A percentile compares a stretch with the other conserved stretches of the same genome.
Evolutionary conservation across 2,888 invertebrate genomes (phyloP).

Genomic region (Rotaria socialis): DNA sequence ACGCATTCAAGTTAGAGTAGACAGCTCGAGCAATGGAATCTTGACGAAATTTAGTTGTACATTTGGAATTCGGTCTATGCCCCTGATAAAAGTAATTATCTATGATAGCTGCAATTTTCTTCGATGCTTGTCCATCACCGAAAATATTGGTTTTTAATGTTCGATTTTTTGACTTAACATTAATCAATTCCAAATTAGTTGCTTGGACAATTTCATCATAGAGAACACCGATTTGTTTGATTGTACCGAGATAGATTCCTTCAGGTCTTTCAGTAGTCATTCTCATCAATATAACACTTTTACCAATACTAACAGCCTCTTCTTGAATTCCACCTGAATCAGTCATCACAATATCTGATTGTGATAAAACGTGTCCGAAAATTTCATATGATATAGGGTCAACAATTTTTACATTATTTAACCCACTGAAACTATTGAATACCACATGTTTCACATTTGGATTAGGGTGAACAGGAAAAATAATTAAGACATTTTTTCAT

Average conservation of each 20-base stretch:
- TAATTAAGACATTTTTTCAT: not conserved
- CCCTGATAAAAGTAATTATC: not conserved
- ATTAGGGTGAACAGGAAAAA: constrained; percentile 38
- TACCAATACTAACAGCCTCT: constrained; percentile 28
- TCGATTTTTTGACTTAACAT: not conserved
- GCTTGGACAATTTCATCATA: not conserved
- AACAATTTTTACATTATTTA: not conserved
- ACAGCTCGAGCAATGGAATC: not conserved
- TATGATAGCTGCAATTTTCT: not conserved
- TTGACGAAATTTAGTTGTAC: not conserved
- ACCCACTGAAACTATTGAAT: not conserved
- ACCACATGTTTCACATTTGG: constrained; percentile 1
- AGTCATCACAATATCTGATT: constrained; percentile 4
- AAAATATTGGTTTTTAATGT: not conserved
- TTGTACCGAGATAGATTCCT: constrained; percentile 39
- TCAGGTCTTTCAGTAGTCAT: constrained; percentile 38
- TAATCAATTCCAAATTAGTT: not conserved
- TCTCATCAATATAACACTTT: constrained; percentile 33
- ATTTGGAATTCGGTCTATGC: not conserved
- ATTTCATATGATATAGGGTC: constrained; percentile 28
- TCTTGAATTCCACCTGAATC: constrained; percentile 38
- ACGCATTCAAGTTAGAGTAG: not conserved
- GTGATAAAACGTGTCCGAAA: not conserved
- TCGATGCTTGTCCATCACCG: not conserved
- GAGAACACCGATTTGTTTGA: not conserved